Evolutionary conservation across 1,140 invertebrate species (phyloP), one percentile per base, ranked within the genome.

Genomic region (Drosophila nikananu): DNA sequence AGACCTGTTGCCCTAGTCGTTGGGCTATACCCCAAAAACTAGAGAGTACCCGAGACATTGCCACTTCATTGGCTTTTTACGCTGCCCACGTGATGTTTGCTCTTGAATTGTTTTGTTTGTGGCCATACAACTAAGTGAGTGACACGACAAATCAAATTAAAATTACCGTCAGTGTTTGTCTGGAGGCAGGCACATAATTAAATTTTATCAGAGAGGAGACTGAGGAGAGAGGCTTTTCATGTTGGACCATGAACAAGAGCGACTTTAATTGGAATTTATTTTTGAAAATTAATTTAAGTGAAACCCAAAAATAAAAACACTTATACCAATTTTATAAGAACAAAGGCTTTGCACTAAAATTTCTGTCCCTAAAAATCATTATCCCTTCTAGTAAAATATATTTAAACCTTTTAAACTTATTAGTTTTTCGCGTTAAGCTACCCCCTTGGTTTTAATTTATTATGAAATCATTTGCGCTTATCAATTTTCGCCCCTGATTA

Each of bases 401-500:
- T 27, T 9, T n/a, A 32, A 32, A 2, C 10, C 10, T 13, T 52
- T 52, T 46, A 13, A 37, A 10, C 15, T 4, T 48, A 44, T 12
- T 54, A 46, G 35, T 42, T 51, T 66, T 71, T 39, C 15, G 0
- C 39, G 8, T 23, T 9, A 32, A 72, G 32, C 35, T 8, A 27
- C 46, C 13, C 15, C 19, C 21, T 32, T 42, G 52, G n/a, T 30
- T 52, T 44, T 78, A 84, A 64, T 61, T 72, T 64, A 62, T 62
- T 54, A 57, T 64, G 59, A 81, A 73, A 66, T 81, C 55, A 82
- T 81, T 55, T 63, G 67, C 64, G 80, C 76, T 75, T 84, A 75
- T 86, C 83, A 86, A 86, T 79, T 86, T 86, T 75, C 62, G 62
- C 42, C 64, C 37, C 54, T 77, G 72, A 84, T 83, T 77, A 78